Evolutionary conservation across 2,113 vertebrate genomes (phyloP).

Genomic region (Dipodomys ordii): DNA sequence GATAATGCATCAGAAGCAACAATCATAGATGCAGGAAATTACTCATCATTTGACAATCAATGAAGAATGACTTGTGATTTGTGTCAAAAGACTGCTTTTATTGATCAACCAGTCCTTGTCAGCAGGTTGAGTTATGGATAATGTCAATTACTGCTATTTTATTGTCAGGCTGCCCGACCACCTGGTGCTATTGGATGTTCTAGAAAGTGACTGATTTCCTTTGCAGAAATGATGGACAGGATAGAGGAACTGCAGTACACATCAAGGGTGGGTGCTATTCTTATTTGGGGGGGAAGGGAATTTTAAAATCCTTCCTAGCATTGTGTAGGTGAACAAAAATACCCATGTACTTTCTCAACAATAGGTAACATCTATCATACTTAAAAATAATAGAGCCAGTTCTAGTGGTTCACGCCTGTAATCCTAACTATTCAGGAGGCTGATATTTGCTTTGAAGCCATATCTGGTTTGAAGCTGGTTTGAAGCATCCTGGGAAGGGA

Average conservation of each 20-base stretch:
- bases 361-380: not conserved
- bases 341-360: not conserved
- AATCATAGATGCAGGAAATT: constrained; percentile 23
- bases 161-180: not conserved
- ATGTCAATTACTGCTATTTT: constrained; percentile 27
- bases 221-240: not conserved
- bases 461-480: too few species aligned
- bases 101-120: constrained; percentile 58
- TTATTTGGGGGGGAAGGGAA: rapidly evolving
- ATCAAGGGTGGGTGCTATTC: not conserved
- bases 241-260: not conserved
- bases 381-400: not conserved
- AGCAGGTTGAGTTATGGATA: constrained; percentile 46
- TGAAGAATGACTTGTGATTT: constrained; percentile 53
- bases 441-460: too few species aligned
- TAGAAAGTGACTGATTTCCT: constrained; percentile 15
- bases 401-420: too few species aligned
- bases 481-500: too few species aligned
- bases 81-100: constrained; percentile 55
- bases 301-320: not conserved
- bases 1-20: not conserved
- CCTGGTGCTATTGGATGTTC: not conserved
- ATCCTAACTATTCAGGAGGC: too few species aligned
- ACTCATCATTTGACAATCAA: constrained; percentile 57
- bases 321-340: not conserved